These are phyloP conservation scores for Ornithoptera priamus DNA, from an alignment of 2,888 invertebrate genomes.

Conservation along the genomic window DNA sequence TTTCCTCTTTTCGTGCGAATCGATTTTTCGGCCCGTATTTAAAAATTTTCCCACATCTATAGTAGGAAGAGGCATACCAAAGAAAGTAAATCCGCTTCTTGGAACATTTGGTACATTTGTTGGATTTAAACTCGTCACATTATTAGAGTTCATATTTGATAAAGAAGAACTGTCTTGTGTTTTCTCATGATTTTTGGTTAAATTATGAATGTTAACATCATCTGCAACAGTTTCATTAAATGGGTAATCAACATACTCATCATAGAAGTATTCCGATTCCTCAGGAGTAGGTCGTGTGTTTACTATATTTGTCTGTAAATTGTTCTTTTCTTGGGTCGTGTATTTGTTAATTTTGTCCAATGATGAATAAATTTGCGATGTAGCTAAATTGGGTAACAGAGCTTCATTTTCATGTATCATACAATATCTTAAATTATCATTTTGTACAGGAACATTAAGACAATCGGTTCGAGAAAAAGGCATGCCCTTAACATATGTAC, in stretches of 20 bases:
- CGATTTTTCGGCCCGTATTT: conserved; percentile 69
- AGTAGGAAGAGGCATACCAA: conserved; percentile 89
- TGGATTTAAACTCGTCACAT: conserved; percentile 55
- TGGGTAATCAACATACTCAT: conserved; percentile 89
- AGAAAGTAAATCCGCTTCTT: conserved; percentile 87
- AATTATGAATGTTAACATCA: conserved; percentile 56
- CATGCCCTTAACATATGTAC: conserved; percentile 86
- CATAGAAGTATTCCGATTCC: conserved; percentile 90
- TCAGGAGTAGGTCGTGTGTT: conserved; percentile 82
- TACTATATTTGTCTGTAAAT: conserved; percentile 61
- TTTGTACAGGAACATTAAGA: conserved; percentile 60
- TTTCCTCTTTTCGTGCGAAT: conserved; percentile 65
- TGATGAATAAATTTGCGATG: conserved; percentile 79
- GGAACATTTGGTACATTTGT: conserved; percentile 70
- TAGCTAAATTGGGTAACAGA: conserved; percentile 74
- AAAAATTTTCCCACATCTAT: conserved; percentile 85
- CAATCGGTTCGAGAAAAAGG: conserved; percentile 86
- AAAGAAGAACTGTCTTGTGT: conserved; percentile 75
- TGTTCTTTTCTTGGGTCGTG: conserved; percentile 66
- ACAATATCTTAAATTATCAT: conserved; percentile 81
- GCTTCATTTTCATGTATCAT: conserved; percentile 85
- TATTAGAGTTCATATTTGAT: conserved; percentile 59
- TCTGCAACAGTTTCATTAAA: conserved; percentile 80
- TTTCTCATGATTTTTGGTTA: conserved; percentile 50
- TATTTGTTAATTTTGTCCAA: conserved; percentile 79